phyloP scores from a whole-genome alignment of 1,140 invertebrate genomes.

The Berghia stephanieae region DNA sequence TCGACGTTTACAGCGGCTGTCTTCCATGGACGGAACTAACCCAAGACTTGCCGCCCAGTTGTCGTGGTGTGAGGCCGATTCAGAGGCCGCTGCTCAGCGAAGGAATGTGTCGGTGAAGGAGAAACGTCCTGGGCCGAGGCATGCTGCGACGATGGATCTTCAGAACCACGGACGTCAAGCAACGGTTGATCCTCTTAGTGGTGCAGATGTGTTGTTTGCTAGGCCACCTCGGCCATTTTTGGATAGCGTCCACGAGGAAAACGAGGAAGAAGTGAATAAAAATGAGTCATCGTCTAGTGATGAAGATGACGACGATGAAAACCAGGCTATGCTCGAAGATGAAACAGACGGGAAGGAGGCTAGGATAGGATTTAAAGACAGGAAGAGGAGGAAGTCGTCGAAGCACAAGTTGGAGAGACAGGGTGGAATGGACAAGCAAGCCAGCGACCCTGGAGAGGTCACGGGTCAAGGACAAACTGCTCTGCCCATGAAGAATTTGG shows the following conservation, averaged over 20 bases:
- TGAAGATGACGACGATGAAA: slow-evolving; percentile 13
- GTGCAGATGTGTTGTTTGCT: background rate
- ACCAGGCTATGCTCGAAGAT: background rate
- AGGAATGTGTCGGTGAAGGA: slow-evolving; percentile 14
- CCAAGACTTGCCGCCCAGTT: too few species aligned
- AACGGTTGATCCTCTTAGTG: background rate
- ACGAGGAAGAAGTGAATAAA: too few species aligned
- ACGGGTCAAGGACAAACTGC: too few species aligned
- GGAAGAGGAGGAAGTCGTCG: background rate
- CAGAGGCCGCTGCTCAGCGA: background rate
- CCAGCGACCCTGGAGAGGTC: too few species aligned
- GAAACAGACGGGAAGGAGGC: background rate
- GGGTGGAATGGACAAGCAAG: slow-evolving; percentile 17
- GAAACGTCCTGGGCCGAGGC: background rate
- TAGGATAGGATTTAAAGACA: background rate
- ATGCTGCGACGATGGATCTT: slow-evolving; percentile 16
- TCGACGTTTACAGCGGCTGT: background rate
- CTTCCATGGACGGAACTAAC: too few species aligned
- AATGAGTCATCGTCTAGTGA: too few species aligned
- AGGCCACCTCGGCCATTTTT: background rate
- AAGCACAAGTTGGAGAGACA: slow-evolving; percentile 22
- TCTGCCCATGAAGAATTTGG: too few species aligned
- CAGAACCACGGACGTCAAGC: too few species aligned
- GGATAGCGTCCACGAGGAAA: too few species aligned
- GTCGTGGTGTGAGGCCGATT: slow-evolving; percentile 9